These are phyloP conservation scores for Sebastes wilsoni DNA, from an alignment of 2,797 vertebrate genomes.

Conservation along the genomic window DNA sequence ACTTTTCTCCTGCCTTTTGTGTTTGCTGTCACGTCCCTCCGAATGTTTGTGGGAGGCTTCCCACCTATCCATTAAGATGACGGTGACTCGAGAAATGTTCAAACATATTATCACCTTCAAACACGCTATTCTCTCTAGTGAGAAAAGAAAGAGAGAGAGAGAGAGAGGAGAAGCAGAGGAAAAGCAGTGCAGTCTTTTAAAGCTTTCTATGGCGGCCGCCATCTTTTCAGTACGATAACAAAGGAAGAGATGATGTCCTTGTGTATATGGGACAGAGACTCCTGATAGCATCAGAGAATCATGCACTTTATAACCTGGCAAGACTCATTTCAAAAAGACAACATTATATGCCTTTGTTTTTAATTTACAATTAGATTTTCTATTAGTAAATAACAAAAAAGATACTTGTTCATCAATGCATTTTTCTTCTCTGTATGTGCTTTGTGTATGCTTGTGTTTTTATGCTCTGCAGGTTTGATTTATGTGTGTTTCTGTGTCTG, in stretches of 20 bases:
- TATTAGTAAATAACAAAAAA: not conserved
- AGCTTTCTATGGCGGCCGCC: not conserved
- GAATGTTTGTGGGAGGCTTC: conserved; percentile 27
- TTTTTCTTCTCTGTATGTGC: not conserved
- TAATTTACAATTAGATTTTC: not conserved
- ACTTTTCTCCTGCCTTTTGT: conserved; percentile 48
- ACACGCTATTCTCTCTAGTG: not conserved
- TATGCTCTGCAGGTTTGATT: not conserved
- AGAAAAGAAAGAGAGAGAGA: not conserved
- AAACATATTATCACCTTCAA: conserved; percentile 44
- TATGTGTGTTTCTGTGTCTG: not conserved
- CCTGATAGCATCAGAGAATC: not conserved
- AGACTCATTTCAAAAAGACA: not conserved
- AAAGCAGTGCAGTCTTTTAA: not conserved
- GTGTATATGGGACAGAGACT: not conserved
- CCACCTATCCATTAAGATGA: conserved; percentile 21
- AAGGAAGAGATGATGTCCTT: conserved; percentile 7
- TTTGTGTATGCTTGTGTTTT: not conserved
- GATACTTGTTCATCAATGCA: not conserved
- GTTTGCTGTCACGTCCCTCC: conserved; percentile 35
- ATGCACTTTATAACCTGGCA: not conserved
- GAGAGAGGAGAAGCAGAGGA: not conserved
- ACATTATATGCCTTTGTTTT: not conserved
- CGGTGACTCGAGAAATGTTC: conserved; percentile 26
- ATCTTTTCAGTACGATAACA: conserved; percentile 2